A percentile compares a stretch with the other conserved stretches of the same genome.
Evolutionary conservation across 2,113 vertebrate genomes (phyloP).

Genomic region (Tiliqua scincoides): DNA sequence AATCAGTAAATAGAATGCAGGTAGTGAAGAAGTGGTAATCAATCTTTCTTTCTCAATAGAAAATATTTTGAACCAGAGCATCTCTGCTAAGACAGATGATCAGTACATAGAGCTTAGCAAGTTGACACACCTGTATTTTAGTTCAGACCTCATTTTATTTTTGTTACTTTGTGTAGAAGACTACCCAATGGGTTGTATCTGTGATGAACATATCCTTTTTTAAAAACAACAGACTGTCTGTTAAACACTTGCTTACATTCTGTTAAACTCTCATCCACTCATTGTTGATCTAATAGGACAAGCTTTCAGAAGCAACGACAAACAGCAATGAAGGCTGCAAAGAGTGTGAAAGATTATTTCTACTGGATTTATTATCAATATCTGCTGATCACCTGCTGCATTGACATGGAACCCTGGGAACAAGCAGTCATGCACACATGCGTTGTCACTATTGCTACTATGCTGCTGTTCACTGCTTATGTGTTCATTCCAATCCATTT

Average conservation of each 20-base stretch:
- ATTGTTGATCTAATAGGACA: constrained; percentile 9
- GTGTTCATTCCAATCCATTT: constrained; percentile 9
- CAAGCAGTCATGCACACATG: background rate
- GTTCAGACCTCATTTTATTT: background rate
- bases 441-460: background rate
- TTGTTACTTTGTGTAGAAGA: background rate
- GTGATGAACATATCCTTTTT: background rate
- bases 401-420: constrained; percentile 14
- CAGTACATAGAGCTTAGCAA: background rate
- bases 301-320: constrained; percentile 16
- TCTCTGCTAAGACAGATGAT: background rate
- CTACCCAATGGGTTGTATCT: background rate
- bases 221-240: background rate
- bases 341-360: constrained; percentile 5
- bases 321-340: background rate
- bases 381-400: background rate
- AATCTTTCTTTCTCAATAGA: background rate
- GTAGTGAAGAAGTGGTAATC: background rate
- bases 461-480: constrained; percentile 5
- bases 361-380: constrained; percentile 11
- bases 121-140: background rate
- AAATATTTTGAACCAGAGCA: background rate
- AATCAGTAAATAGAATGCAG: background rate
- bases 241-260: too few species aligned
- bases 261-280: background rate